A percentile compares a stretch with the other conserved stretches of the same genome.
Evolutionary conservation across 2,888 invertebrate genomes (phyloP).

Genomic region (Chalcis sispes): DNA sequence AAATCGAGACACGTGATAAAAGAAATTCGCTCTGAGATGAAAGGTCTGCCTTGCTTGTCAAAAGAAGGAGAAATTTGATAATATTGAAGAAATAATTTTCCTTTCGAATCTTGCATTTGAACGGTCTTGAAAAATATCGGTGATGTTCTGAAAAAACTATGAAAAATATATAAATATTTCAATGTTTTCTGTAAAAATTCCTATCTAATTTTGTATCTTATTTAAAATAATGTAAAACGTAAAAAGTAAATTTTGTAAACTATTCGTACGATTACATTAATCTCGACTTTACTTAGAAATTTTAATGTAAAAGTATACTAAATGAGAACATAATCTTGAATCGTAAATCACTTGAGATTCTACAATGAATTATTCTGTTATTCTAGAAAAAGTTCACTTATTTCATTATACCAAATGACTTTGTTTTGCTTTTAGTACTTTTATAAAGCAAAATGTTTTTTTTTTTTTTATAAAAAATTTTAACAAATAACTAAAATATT

Average conservation of each 20-base stretch:
- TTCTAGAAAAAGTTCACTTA: slow-evolving; percentile 10
- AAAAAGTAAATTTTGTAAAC: no score
- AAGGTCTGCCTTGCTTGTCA: not conserved
- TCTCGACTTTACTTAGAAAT: not conserved
- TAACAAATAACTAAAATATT: no score
- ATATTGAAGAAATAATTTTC: not conserved
- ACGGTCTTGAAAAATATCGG: no score
- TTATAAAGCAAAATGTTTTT: slow-evolving; percentile 1
- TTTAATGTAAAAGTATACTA: slow-evolving; percentile 11
- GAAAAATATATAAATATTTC: not conserved
- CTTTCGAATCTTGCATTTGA: not conserved
- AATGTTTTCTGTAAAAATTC: no score
- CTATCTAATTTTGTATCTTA: no score
- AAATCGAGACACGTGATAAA: not conserved
- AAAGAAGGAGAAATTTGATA: not conserved
- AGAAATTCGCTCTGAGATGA: not conserved
- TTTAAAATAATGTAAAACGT: no score
- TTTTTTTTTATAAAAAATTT: not conserved
- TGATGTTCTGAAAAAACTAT: not conserved
- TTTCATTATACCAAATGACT: slow-evolving; percentile 14
- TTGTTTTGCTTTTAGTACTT: no score
- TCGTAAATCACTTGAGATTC: slow-evolving; percentile 9
- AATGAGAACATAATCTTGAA: not conserved
- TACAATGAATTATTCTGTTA: slow-evolving; percentile 13
- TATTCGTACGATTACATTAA: slow-evolving; percentile 2